phyloP scores from a whole-genome alignment of 2,113 vertebrate species.

The Syngnathoides biaculeatus region DNA sequence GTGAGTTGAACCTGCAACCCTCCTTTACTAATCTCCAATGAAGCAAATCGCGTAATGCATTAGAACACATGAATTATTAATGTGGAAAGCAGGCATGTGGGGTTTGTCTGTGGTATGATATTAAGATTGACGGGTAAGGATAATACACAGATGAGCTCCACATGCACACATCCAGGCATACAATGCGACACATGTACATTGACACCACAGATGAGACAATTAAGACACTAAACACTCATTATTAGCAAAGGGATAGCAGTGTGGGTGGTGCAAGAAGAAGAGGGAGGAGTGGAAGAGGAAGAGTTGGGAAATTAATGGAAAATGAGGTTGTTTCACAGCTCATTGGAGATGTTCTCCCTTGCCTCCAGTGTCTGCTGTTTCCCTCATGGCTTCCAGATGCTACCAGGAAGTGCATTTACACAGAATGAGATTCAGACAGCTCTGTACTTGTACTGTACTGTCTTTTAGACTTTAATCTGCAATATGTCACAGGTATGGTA shows the following conservation, averaged over 20 bases:
- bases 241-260: slow-evolving; percentile 61
- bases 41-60: slow-evolving; percentile 38
- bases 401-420: slow-evolving; percentile 49
- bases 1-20: slow-evolving; percentile 38
- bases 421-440: slow-evolving; percentile 39
- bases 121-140: slow-evolving; percentile 13
- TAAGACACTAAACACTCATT: slow-evolving; percentile 65
- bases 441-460: slow-evolving; percentile 14
- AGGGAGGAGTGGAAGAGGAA: slow-evolving; percentile 48
- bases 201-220: slow-evolving; percentile 66
- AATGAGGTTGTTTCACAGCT: slow-evolving; percentile 77
- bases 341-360: slow-evolving; percentile 74
- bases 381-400: slow-evolving; percentile 78
- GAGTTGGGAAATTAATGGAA: slow-evolving; percentile 68
- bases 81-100: slow-evolving; percentile 41
- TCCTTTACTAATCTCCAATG: slow-evolving; percentile 31
- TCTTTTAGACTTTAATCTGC: slow-evolving; percentile 27
- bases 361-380: slow-evolving; percentile 66
- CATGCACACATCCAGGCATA: slow-evolving; percentile 20
- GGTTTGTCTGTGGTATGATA: slow-evolving; percentile 29
- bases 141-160: slow-evolving; percentile 50
- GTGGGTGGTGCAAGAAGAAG: slow-evolving; percentile 61
- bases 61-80: slow-evolving; percentile 54
- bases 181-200: slow-evolving; percentile 21
- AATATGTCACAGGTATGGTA: slow-evolving; percentile 49